These are phyloP conservation scores for Andrena chrysosceles DNA, from an alignment of 2,888 invertebrate species.

Conservation along the genomic window DNA sequence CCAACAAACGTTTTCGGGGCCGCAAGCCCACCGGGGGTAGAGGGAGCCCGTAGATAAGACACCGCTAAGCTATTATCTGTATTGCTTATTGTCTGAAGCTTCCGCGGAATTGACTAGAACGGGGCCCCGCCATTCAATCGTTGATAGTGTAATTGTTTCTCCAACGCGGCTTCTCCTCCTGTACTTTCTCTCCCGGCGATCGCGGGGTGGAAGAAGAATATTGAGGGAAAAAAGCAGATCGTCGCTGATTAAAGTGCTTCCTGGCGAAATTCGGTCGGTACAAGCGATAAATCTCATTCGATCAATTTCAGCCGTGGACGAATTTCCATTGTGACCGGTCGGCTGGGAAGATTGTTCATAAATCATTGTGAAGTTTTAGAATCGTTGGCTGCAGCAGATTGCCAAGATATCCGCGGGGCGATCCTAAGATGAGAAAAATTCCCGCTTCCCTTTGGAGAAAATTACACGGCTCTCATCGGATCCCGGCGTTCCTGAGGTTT, in stretches of 20 bases:
- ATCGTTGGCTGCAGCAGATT: conserved; percentile 31
- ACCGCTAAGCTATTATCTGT: conserved; percentile 59
- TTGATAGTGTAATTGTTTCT: conserved; percentile 59
- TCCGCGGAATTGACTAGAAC: conserved; percentile 55
- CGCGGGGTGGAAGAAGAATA: not conserved
- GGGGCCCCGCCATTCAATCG: conserved; percentile 35
- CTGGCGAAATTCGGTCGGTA: conserved; percentile 29
- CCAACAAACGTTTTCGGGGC: conserved; percentile 45
- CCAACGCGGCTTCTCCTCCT: not conserved
- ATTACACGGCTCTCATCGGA: not conserved
- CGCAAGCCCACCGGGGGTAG: conserved; percentile 2
- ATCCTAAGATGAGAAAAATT: conserved; percentile 33
- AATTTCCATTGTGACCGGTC: conserved; percentile 48
- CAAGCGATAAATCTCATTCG: conserved; percentile 56
- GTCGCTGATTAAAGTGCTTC: conserved; percentile 51
- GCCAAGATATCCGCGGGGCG: conserved; percentile 29
- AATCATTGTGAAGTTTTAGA: conserved; percentile 60
- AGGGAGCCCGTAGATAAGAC: conserved; percentile 52
- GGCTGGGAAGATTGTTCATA: conserved; percentile 48
- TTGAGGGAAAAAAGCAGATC: conserved; percentile 5
- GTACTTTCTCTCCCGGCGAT: not conserved
- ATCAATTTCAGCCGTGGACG: conserved; percentile 38
- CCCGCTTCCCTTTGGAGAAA: conserved; percentile 9
- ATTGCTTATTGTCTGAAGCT: conserved; percentile 64
- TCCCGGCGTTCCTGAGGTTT: not conserved